phyloP scores from a whole-genome alignment of 2,797 vertebrate genomes.

The Coilia nasus region DNA sequence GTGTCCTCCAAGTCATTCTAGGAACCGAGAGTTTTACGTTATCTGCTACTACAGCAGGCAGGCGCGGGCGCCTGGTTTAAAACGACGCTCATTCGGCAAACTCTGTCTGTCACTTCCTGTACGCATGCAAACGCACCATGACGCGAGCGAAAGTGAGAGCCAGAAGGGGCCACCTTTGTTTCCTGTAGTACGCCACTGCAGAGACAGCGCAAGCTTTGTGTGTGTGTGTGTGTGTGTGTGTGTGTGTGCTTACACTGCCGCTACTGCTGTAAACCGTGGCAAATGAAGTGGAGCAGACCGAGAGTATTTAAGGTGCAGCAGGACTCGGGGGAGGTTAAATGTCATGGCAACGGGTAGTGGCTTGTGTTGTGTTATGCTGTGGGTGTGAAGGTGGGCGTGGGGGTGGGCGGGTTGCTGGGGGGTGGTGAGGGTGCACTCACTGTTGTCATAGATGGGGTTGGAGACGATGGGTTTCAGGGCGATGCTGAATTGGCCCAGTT shows the following conservation, averaged over 20 bases:
- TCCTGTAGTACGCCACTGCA: not conserved
- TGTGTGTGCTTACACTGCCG: too few species aligned
- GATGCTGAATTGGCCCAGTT: conserved; percentile 81
- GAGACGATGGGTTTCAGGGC: conserved; percentile 86
- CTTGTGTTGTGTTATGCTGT: not conserved
- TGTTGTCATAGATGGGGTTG: conserved; percentile 97
- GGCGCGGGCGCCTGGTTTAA: not conserved
- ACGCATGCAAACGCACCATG: not conserved
- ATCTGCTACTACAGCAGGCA: not conserved
- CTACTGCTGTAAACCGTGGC: too few species aligned
- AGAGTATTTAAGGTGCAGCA: not conserved
- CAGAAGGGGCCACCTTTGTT: conserved; percentile 14
- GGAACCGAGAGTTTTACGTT: not conserved
- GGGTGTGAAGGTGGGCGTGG: not conserved
- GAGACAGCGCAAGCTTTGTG: not conserved
- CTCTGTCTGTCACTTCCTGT: conserved; percentile 19
- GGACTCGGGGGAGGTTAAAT: not conserved
- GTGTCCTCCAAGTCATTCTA: not conserved
- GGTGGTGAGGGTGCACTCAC: conserved; percentile 71
- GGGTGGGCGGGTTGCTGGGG: too few species aligned
- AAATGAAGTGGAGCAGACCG: not conserved
- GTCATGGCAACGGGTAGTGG: too few species aligned
- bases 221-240: too few species aligned
- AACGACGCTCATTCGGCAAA: not conserved
- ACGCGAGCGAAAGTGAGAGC: conserved; percentile 22